A percentile compares a stretch with the other conserved stretches of the same genome.
phyloP scores from a whole-genome alignment of 2,113 vertebrate species.

The Syngnathus floridae region DNA sequence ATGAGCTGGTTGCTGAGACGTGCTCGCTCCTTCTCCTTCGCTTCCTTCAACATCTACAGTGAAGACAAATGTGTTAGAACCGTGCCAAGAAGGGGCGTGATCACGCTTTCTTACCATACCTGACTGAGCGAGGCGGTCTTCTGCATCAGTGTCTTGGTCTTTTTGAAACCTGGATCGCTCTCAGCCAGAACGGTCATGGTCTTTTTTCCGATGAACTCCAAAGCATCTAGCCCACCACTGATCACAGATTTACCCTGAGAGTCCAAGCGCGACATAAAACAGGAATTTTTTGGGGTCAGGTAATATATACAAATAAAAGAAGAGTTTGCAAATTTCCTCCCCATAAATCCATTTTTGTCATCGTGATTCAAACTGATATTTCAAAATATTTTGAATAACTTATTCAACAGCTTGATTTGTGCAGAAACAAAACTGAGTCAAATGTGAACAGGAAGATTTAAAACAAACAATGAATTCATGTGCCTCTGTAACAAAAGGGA shows the following conservation, averaged over 20 bases:
- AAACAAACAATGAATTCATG: neutral
- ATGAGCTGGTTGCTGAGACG: constrained; percentile 79
- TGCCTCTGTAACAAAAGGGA: neutral
- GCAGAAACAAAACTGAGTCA: too few species aligned
- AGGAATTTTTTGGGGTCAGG: neutral
- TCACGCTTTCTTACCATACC: constrained; percentile 55
- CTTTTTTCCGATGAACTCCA: constrained; percentile 98
- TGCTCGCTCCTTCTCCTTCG: constrained; percentile 92
- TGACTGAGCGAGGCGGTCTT: constrained; percentile 91
- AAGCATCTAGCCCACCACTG: constrained; percentile 89
- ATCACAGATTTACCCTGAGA: constrained; percentile 88
- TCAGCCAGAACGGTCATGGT: constrained; percentile 97
- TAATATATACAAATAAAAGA: neutral
- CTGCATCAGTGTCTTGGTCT: constrained; percentile 93
- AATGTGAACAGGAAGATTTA: too few species aligned
- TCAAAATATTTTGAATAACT: too few species aligned
- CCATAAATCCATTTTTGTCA: too few species aligned
- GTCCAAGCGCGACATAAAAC: neutral
- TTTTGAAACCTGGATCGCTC: constrained; percentile 92
- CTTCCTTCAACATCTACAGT: constrained; percentile 87
- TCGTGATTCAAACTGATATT: too few species aligned
- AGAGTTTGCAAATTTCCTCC: too few species aligned
- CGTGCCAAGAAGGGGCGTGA: neutral
- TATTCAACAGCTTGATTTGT: too few species aligned
- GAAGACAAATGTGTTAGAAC: neutral